Base-by-base conservation (phyloP, 2,797 vertebrate species). In the Mionectes olivaceus region DNA sequence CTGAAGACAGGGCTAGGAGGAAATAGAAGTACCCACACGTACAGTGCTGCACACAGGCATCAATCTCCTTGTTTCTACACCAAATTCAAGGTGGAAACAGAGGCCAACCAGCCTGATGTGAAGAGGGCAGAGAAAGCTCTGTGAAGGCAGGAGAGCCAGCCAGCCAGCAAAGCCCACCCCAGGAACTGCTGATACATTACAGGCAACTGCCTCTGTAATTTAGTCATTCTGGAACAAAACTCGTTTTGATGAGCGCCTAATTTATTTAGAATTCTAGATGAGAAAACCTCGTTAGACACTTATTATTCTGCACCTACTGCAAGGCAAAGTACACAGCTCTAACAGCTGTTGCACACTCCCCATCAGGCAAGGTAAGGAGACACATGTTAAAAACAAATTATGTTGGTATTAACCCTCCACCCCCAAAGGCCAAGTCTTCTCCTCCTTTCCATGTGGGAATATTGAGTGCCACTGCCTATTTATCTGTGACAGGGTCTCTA, bases 181-280 rank as follows among this genome's bases (percentile, higher is more conserved):
- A 71, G 47, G 55, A 88, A 73, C 4, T 43, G 67, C 13, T 76
- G 47, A 70, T 32, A 6, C 5, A 53, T 60, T 71, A 82, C 50
- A 86, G 41, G 53, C 13, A 9, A 57, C 55, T 2, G 3, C 39
- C 55, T 76, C 59, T 57, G 50, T 67, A 88, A 60, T 94, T 60
- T 30, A 90, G 77, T 49, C 2, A 9, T 75, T 94, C 83, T 55
- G 61, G 39, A 94, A 83, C 15, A 82, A 91, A 89, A 82, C 47
- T 23, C 15, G 21, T 30, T 90, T 67, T 79, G 83, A 91, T 53
- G 60, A 95, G 53, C 2, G 0, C 22, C 44, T 83, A 46, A 88
- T 83, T 91, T 91, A 73, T 63, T 94, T 94, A 78, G 84, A 81
- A 94, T 35, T 55, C 49, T 65, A 46, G 52, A 74, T 52, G 41